Base-by-base conservation (phyloP, 1,140 invertebrate species). In the Tetragnatha versicolor region DNA sequence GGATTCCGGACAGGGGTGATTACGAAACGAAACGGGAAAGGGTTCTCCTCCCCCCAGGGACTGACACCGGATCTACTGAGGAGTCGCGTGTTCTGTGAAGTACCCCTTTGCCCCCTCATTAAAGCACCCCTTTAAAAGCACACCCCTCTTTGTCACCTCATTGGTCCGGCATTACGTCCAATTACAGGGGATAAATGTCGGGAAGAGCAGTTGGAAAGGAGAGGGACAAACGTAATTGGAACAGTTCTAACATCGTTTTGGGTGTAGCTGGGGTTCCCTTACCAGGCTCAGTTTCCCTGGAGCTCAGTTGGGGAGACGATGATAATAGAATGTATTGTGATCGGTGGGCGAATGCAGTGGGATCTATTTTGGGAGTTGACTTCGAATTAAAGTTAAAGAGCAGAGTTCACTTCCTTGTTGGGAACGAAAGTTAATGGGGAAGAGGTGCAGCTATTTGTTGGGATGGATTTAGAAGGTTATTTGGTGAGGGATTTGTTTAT, bases 121-220 rank as follows among this genome's bases (percentile, higher is more conserved):
- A 65, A 65, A 77, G 61, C 20, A n/a, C 42, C 60, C 73, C 61
- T 55, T 55, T 53, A 53, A 77, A 77, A 39, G 58, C 47, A 35
- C 60, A 27, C 61, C 73, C 58, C 58, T 27, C 49, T 66, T 77
- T 66, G 58, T 53, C 73, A 47, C 73, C 61, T 77, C 73, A 77
- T 77, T 77, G 73, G 73, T 77, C 47, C 42, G 60, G 73, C 49
- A 77, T 77, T 77, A 77, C 61, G 73, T 53, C 73, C 73, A 77
- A 77, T 77, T 77, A 77, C 73, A 47, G 20, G 29, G 73, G 60
- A 77, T 77, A 63, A 77, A 66, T 65, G 73, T 77, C 73, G 39
- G 33, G 53, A 45, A 51, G 49, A 70, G 49, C 20, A 51, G 31
- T 65, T 37, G 60, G 53, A 66, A 33, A 39, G 60, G 47, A 66